phyloP scores from a whole-genome alignment of 2,113 vertebrate species.

The Helogale parvula region DNA sequence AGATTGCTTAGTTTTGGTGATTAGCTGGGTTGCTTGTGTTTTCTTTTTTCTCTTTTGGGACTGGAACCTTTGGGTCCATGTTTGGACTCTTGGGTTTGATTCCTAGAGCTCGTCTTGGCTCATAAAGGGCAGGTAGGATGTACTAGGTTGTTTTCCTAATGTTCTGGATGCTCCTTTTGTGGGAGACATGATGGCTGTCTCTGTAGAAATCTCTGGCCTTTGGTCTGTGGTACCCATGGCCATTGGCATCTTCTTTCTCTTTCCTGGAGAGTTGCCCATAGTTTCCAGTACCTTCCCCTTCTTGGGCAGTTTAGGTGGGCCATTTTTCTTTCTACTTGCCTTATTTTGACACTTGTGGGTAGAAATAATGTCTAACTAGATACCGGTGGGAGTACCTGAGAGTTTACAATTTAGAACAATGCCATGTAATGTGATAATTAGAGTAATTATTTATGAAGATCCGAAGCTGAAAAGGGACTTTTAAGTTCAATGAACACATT shows the following conservation, averaged over 20 bases:
- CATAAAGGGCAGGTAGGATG: neutral
- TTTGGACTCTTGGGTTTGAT: neutral
- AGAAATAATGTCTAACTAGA: neutral
- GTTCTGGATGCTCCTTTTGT: neutral
- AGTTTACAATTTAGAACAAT: constrained; percentile 12
- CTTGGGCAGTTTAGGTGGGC: neutral
- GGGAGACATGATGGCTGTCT: neutral
- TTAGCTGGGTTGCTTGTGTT: neutral
- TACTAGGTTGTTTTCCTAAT: neutral
- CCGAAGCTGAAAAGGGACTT: constrained; percentile 40
- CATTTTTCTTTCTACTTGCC: neutral
- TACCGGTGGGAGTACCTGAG: neutral
- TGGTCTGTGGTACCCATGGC: neutral
- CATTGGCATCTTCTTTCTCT: neutral
- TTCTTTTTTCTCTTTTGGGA: neutral
- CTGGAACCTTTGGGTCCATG: neutral
- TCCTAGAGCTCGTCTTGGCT: neutral
- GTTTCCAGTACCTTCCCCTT: neutral
- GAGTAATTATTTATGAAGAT: constrained; percentile 62
- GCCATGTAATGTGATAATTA: constrained; percentile 54
- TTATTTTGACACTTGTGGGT: constrained; percentile 28
- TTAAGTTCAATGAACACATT: constrained; percentile 64
- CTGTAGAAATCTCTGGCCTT: neutral
- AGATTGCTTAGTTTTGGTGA: neutral
- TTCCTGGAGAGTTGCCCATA: neutral